Evolutionary conservation across 2,113 vertebrate species (phyloP).

Genomic region (Carassius auratus): DNA sequence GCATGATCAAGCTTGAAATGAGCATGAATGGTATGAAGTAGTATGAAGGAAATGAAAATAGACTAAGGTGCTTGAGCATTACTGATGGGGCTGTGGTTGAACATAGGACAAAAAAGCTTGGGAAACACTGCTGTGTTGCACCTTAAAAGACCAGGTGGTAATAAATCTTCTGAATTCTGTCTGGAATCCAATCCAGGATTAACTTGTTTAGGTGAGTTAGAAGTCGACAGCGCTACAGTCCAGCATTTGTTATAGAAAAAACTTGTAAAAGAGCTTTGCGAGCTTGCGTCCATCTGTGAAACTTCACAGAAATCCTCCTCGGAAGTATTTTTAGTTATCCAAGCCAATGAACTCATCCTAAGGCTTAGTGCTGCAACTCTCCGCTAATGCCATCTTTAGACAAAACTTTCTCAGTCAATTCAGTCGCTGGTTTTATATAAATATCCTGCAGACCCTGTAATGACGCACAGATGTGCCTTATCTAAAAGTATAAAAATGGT

Average conservation of each 20-base stretch:
- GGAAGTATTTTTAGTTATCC: neutral
- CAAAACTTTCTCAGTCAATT: constrained; percentile 12
- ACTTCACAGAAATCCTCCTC: neutral
- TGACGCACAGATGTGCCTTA: neutral
- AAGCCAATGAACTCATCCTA: constrained; percentile 7
- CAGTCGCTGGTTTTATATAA: neutral
- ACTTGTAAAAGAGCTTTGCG: neutral
- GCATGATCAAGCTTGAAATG: constrained; percentile 20
- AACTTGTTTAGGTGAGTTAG: neutral
- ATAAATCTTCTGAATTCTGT: neutral
- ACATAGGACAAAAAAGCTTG: neutral
- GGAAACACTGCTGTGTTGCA: neutral
- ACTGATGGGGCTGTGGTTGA: neutral
- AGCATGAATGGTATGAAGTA: neutral
- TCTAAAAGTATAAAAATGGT: neutral
- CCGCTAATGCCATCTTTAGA: neutral
- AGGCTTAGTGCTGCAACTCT: neutral
- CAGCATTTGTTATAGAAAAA: neutral
- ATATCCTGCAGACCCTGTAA: constrained; percentile 2
- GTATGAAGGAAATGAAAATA: neutral
- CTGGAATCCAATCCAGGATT: constrained; percentile 15
- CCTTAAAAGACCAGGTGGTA: neutral
- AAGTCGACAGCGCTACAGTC: neutral
- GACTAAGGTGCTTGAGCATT: neutral
- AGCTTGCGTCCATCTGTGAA: neutral